These are phyloP conservation scores for Pygoscelis antarcticus DNA, from an alignment of 2,113 vertebrate genomes.

Conservation along the genomic window DNA sequence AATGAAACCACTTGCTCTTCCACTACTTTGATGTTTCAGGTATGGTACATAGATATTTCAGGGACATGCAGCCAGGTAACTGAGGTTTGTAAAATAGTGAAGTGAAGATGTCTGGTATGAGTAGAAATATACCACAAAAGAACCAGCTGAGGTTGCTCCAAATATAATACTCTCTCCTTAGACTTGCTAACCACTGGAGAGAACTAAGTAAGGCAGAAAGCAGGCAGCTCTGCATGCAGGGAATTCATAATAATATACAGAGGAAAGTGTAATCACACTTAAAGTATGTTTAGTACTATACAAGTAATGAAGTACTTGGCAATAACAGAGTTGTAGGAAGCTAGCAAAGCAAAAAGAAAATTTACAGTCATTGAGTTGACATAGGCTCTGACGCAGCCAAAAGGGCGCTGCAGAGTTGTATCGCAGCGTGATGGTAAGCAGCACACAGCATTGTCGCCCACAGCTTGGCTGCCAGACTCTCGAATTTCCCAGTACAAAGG, in stretches of 20 bases:
- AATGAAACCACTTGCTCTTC: background rate
- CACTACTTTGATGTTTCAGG: background rate
- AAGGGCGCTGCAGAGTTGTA: background rate
- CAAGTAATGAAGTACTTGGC: background rate
- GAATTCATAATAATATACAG: background rate
- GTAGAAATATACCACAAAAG: background rate
- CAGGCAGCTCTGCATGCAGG: background rate
- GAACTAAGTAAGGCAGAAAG: background rate
- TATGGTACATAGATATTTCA: background rate
- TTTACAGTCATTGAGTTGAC: background rate
- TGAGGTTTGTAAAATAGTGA: background rate
- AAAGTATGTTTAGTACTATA: background rate
- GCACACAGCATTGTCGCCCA: no score
- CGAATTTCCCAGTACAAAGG: background rate
- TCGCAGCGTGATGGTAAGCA: rapidly evolving
- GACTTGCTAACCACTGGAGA: background rate
- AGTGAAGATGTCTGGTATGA: background rate
- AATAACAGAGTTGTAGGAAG: background rate
- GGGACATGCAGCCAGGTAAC: background rate
- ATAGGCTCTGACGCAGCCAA: background rate
- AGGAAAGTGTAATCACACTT: background rate
- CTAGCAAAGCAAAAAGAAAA: background rate
- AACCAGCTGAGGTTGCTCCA: background rate
- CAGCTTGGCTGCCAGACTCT: background rate
- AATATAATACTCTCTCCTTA: background rate